Base-by-base conservation (phyloP, 1,140 invertebrate genomes). In the Copidosoma floridanum region DNA sequence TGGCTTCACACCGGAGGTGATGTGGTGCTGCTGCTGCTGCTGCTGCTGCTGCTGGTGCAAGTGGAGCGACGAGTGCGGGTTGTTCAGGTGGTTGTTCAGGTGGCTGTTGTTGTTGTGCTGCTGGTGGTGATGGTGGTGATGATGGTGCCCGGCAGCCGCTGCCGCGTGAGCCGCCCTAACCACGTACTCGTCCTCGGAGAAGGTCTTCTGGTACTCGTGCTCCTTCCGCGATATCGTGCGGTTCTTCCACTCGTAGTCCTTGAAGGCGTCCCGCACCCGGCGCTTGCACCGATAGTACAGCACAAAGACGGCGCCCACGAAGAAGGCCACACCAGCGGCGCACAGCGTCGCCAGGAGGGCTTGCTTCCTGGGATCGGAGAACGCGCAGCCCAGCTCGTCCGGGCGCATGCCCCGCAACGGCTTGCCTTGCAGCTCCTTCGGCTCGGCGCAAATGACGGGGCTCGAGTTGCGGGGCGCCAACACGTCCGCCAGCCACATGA, bases 141-240 rank as follows among this genome's bases (percentile, higher is more conserved):
- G 73, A 60, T 63, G 82, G 2, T 53, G 78, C 20, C 67, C 82
- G 75, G 85, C 84, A 61, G 84, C 82, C 48, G 84, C 82, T 57
- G 83, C 82, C 4, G 37, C 60, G 53, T 51, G 53, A 5, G 76
- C 81, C 11, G 85, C 81, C 14, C 89, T 81, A 14, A 89, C 85
- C 71, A 89, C 90, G 74, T 90, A 91, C 64, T 93, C 91, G 68
- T 92, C 91, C 20, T 91, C 90, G 16, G 89, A 90, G 71, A 90
- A 91, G 2, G 90, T 92, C 77, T 94, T 93, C 71, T 92, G 90
- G 71, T 94, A 94, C 71, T 93, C 91, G 50, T 91, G 87, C 74
- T 93, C 90, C 70, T 93, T 93, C 7, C 89, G 82, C 2, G 86
- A 86, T 54, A 89, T 86, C 3, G 86, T 83, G 6, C 89, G 85